phyloP scores from a whole-genome alignment of 2,888 invertebrate species.

The Drosophila differens region DNA sequence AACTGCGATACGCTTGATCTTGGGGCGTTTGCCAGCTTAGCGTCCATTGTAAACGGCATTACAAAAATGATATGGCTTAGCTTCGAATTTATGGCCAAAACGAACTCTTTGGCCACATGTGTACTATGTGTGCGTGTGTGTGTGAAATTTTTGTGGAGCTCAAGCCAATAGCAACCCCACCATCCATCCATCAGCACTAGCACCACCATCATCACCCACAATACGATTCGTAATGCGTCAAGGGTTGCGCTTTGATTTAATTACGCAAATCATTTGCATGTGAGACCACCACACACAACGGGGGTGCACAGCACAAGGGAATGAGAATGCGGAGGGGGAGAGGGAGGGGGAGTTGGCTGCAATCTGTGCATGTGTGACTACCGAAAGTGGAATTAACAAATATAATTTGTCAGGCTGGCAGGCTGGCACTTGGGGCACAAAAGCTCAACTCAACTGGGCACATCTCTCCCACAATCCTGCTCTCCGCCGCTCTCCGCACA shows the following conservation, averaged over 20 bases:
- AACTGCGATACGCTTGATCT: slow-evolving; percentile 50
- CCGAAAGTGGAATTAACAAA: slow-evolving; percentile 44
- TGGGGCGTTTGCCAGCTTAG: slow-evolving; percentile 56
- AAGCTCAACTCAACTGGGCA: slow-evolving; percentile 27
- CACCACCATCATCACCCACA: background rate
- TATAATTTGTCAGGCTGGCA: slow-evolving; percentile 51
- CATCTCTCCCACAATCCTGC: slow-evolving; percentile 12
- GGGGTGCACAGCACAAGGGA: background rate
- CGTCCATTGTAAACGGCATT: slow-evolving; percentile 54
- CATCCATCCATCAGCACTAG: slow-evolving; percentile 2
- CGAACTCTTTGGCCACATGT: slow-evolving; percentile 1
- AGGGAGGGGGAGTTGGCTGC: slow-evolving; percentile 8
- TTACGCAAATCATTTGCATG: slow-evolving; percentile 55
- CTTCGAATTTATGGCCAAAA: slow-evolving; percentile 28
- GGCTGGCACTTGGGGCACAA: slow-evolving; percentile 13
- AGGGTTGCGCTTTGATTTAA: slow-evolving; percentile 63
- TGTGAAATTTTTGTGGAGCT: slow-evolving; percentile 35
- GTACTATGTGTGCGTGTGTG: slow-evolving; percentile 17
- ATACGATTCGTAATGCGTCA: slow-evolving; percentile 33
- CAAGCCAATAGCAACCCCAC: slow-evolving; percentile 12
- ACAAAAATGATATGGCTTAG: slow-evolving; percentile 49
- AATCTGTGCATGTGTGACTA: slow-evolving; percentile 37
- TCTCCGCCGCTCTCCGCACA: slow-evolving; percentile 8
- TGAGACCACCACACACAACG: slow-evolving; percentile 9
- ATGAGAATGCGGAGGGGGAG: background rate